Evolutionary conservation across 2,113 vertebrate genomes (phyloP).

Genomic region (Chroicocephalus ridibundus): DNA sequence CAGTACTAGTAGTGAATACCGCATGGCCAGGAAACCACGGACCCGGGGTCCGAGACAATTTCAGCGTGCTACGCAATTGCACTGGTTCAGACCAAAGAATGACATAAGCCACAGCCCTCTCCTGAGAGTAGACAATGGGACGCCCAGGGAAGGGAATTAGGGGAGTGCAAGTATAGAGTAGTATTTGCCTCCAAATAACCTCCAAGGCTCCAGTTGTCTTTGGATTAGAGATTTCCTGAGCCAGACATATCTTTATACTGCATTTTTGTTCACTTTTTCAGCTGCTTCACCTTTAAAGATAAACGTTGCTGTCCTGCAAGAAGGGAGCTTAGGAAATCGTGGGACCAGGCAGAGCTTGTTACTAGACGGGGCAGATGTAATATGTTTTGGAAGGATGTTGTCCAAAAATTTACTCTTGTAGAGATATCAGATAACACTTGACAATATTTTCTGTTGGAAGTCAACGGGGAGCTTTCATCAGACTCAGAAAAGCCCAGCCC

Average conservation of each 20-base stretch:
- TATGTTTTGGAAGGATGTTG: neutral
- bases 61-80: neutral
- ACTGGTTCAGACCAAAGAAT: neutral
- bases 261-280: neutral
- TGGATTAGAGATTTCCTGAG: neutral
- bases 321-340: neutral
- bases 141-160: neutral
- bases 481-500: neutral
- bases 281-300: neutral
- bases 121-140: neutral
- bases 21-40: accelerated
- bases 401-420: neutral
- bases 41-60: neutral
- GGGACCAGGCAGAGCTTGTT: neutral
- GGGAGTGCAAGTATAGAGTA: accelerated
- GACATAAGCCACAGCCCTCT: accelerated
- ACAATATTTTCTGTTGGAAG: neutral
- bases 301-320: neutral
- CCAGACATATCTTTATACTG: neutral
- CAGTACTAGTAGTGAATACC: neutral
- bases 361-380: neutral
- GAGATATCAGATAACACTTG: neutral
- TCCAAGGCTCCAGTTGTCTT: neutral
- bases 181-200: neutral
- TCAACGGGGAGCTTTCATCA: neutral